Conservation (phyloP, 2,888 invertebrate species). For the Lepetodrilus schrolli region DNA sequence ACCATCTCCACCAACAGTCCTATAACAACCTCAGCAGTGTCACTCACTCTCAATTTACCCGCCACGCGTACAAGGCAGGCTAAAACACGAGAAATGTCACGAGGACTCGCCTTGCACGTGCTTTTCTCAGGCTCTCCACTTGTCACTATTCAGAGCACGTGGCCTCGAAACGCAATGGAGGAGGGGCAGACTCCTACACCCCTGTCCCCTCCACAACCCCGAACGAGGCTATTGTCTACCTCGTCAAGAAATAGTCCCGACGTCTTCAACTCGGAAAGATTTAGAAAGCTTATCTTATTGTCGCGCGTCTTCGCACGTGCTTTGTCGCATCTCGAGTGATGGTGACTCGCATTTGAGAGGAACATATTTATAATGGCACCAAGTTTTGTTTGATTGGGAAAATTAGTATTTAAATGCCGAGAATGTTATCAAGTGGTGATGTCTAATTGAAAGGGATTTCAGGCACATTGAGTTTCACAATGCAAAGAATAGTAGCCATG, state of each 20-base stretch:
- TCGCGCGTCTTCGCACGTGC: not conserved
- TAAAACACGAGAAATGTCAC: constrained; percentile 10
- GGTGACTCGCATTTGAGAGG: not conserved
- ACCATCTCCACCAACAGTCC: no score
- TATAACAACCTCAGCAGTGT: no score
- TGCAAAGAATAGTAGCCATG: no score
- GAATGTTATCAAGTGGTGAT: constrained; percentile 9
- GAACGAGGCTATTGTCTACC: no score
- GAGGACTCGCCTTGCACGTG: constrained; percentile 5
- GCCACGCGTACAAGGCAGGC: not conserved
- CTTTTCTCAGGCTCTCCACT: not conserved
- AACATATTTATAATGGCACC: not conserved
- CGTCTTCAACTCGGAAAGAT: no score
- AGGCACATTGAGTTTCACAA: no score
- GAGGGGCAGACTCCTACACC: no score
- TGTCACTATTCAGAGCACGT: not conserved
- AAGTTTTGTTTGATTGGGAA: not conserved
- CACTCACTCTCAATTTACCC: no score
- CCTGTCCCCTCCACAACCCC: no score
- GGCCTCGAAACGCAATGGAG: not conserved
- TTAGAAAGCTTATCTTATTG: no score
- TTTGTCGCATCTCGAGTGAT: not conserved
- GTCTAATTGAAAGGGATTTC: not conserved
- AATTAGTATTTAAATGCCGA: not conserved
- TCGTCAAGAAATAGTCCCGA: no score